Evolutionary conservation across 2,113 vertebrate genomes (phyloP).

Genomic region (Cichladusa arquata): DNA sequence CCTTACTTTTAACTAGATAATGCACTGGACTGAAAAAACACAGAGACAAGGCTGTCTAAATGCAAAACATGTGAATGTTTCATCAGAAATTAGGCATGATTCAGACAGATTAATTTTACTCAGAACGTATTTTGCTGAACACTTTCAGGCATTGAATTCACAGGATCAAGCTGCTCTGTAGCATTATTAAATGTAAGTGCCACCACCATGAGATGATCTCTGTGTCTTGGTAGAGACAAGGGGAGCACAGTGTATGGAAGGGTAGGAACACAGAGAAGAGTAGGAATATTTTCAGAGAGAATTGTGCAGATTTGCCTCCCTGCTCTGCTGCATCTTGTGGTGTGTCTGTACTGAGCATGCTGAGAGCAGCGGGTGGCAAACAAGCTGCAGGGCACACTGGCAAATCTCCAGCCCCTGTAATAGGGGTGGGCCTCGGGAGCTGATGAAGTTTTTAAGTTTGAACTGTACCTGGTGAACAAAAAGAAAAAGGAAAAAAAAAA

Average conservation of each 20-base stretch:
- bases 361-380: not conserved
- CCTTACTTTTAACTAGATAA: not conserved
- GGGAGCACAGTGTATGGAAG: not conserved
- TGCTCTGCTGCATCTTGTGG: not conserved
- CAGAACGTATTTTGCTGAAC: not conserved
- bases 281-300: not conserved
- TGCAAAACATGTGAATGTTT: not conserved
- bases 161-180: not conserved
- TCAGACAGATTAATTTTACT: not conserved
- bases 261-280: not conserved
- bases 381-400: slow-evolving; percentile 30
- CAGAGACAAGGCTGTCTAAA: not conserved
- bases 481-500: not conserved
- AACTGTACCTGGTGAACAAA: slow-evolving; percentile 12
- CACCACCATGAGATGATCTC: not conserved
- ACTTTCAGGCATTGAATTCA: not conserved
- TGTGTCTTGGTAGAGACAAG: not conserved
- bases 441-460: not conserved
- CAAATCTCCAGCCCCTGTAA: slow-evolving; percentile 33
- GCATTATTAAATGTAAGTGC: not conserved
- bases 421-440: not conserved
- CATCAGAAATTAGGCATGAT: not conserved
- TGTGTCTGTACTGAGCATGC: not conserved
- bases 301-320: not conserved
- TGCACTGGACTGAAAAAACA: not conserved